Base-by-base conservation (phyloP, 1,140 invertebrate species). In the Drosophila sucinea region DNA sequence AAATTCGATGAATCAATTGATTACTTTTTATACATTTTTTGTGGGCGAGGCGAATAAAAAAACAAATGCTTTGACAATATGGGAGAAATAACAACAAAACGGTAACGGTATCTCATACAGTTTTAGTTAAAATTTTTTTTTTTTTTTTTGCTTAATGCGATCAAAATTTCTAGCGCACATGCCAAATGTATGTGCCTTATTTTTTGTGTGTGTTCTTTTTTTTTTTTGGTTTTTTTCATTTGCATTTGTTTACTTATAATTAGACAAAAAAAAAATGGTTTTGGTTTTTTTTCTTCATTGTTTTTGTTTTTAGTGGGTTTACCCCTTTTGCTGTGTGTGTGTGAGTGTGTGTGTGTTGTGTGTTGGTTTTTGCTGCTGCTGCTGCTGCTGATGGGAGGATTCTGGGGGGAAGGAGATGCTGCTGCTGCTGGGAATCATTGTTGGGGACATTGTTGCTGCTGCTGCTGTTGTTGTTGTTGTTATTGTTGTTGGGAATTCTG, bases 181-280 rank as follows among this genome's bases (percentile, higher is more conserved):
- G 44, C 44, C 44, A 27, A 51, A 51, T 51, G 44, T 51, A 8
- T 51, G 44, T 51, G 23, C 44, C 8, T 27, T 25, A 8, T 35
- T 44, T 40, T 23, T 32, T 54, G 17, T 40, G 30, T 61, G 23
- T 40, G 1, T 67, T 27, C 44, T 54, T 8, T 0, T 63, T 64
- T 63, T 70, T 70, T 6, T 73, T 55, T 29, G 30, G n/a, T 32
- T 32, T 25, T 29, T 77, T 44, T 4, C 41, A 55, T 65, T 57
- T 73, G 71, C 77, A 87, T 87, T 87, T 72, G 70, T 87, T 87
- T 87, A 89, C 83, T 87, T 87, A 87, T 74, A 65, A 70, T 74
- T 89, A 87, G 33, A 81, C 75, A 87, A 87, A 87, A 89, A 87
- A 87, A 85, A 74, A 58, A 61, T 25, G 67, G 60, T 71, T 77